These are phyloP conservation scores for Scortum barcoo DNA, from an alignment of 2,113 vertebrate genomes.

Conservation along the genomic window DNA sequence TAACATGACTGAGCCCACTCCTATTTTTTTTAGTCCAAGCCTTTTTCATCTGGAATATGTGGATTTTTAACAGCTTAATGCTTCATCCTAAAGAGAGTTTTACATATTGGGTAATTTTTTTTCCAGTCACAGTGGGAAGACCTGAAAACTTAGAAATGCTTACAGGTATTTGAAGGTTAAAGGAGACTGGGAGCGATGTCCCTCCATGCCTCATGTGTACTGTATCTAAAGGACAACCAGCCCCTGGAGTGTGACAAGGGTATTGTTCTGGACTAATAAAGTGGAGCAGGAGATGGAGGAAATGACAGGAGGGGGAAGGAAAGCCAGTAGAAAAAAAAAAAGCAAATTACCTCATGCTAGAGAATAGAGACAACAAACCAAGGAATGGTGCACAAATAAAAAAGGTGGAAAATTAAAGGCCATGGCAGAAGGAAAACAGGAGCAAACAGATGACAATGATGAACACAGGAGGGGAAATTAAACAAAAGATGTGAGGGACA, in stretches of 20 bases:
- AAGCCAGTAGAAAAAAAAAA: no score
- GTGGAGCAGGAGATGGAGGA: conserved; percentile 25
- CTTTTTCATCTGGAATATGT: background rate
- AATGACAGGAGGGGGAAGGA: conserved; percentile 14
- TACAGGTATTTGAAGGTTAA: conserved; percentile 56
- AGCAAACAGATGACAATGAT: conserved; percentile 38
- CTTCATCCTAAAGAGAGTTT: background rate
- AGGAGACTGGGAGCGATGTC: conserved; percentile 15
- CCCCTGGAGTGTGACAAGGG: conserved; percentile 44
- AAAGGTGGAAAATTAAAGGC: conserved; percentile 27
- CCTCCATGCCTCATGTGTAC: background rate
- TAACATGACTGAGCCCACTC: background rate
- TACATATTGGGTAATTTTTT: conserved; percentile 35
- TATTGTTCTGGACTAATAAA: conserved; percentile 56
- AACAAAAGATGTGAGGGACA: conserved; percentile 35
- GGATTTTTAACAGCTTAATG: background rate
- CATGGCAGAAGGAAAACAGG: conserved; percentile 23
- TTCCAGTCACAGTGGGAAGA: background rate
- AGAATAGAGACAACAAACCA: conserved; percentile 34
- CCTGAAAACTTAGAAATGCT: conserved; percentile 27
- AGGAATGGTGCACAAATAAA: conserved; percentile 31
- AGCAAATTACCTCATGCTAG: no score
- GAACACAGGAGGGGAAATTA: conserved; percentile 50
- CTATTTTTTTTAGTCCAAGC: background rate
- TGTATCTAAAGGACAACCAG: conserved; percentile 47